phyloP scores from a whole-genome alignment of 53 echinoderm and acorn worm species.

The Apostichopus leukothele region DNA sequence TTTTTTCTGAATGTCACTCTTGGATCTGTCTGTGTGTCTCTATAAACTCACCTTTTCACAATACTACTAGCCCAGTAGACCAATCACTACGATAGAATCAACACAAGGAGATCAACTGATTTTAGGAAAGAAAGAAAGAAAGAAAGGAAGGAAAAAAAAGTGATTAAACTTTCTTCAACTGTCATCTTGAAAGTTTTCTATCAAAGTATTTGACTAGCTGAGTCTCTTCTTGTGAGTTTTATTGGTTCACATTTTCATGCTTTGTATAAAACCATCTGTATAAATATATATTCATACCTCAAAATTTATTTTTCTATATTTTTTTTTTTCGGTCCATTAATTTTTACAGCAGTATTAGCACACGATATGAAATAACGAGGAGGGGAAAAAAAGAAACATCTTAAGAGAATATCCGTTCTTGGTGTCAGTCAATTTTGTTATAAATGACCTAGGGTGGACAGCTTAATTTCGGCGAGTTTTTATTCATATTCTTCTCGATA shows the following conservation, averaged over 20 bases:
- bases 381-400: background rate
- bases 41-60: too few species aligned
- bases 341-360: slow-evolving; percentile 39
- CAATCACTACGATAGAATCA: too few species aligned
- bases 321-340: slow-evolving; percentile 31
- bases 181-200: background rate
- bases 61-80: too few species aligned
- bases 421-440: background rate
- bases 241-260: background rate
- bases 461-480: background rate
- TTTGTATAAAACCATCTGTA: slow-evolving; percentile 15
- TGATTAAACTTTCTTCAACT: too few species aligned
- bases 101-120: too few species aligned
- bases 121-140: too few species aligned
- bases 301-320: slow-evolving; percentile 47
- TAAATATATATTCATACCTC: slow-evolving; percentile 16
- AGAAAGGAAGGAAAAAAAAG: too few species aligned
- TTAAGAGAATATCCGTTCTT: background rate
- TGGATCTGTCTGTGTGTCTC: too few species aligned
- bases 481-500: background rate
- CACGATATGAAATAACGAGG: slow-evolving; percentile 17
- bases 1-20: too few species aligned
- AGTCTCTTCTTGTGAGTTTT: background rate
- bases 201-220: background rate
- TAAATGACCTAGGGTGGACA: background rate